Conservation (phyloP, 2,888 invertebrate species). For the Apamea crenata region DNA sequence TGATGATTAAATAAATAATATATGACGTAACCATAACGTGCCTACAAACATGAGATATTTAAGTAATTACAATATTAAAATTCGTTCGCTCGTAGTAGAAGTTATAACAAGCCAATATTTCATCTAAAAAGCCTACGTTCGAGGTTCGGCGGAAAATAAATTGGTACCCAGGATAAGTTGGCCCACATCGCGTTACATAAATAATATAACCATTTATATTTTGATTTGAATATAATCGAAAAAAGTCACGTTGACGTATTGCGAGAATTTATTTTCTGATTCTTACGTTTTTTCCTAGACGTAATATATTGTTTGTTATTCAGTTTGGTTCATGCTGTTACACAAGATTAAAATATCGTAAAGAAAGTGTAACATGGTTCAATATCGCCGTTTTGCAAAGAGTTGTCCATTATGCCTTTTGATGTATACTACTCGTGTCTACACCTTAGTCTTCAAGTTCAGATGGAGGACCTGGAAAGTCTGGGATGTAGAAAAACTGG, state of each 20-base stretch:
- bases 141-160: slow-evolving; percentile 41
- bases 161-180: slow-evolving; percentile 50
- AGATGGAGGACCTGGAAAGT: too few relatives aligned
- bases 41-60: background rate
- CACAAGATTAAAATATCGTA: background rate
- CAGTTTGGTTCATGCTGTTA: background rate
- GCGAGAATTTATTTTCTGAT: slow-evolving; percentile 33
- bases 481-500: background rate
- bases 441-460: background rate
- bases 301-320: slow-evolving; percentile 19
- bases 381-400: background rate
- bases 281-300: background rate
- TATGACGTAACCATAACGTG: background rate
- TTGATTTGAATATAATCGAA: slow-evolving; percentile 55
- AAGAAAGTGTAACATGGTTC: background rate
- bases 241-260: slow-evolving; percentile 50
- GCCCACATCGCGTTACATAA: slow-evolving; percentile 42
- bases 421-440: background rate
- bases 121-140: slow-evolving; percentile 41
- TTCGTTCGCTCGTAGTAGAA: slow-evolving; percentile 11
- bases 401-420: background rate
- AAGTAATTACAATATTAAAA: slow-evolving; percentile 38
- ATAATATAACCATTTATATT: slow-evolving; percentile 55
- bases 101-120: slow-evolving; percentile 35
- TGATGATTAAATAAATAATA: background rate